Base-by-base conservation (phyloP, 2,113 vertebrate species). In the Xiphias gladius region DNA sequence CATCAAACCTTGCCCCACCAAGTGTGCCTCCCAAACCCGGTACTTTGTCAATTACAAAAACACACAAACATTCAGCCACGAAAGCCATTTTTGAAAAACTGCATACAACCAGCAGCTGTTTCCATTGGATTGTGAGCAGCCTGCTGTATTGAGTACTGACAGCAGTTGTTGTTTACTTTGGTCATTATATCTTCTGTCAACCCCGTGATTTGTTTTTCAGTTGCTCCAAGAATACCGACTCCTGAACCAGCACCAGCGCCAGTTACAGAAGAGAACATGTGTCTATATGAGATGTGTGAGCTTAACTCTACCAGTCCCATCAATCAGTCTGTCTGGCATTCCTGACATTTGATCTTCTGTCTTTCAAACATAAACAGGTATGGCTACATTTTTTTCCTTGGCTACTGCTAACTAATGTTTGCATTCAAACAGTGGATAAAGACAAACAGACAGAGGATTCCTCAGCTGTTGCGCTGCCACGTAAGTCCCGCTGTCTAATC, bases 11-110 rank as follows among this genome's bases (percentile, higher is more conserved):
- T 7, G 3, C 4, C 11, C 41, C 12, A 2, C 81, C 67, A 20
- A 30, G 2, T 30, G 0, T 43, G 11, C 81, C 88, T 14, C 63
- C 76, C 17, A 93, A 83, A 84, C 90, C 84, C 94, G 94, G 95
- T 96, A 89, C 32, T 11, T 1, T 66, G 16, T 28, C 30, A 20
- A 26, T 26, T 7, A 1, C n/a, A n/a, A n/a, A 52, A 2, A 55
- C 61, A 39, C 17, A 57, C 16, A 10, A 13, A 58, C 14, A 30
- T 30, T 5, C 16, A 30, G 24, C 5, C 16, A 46, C 46, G 32
- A 6, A 54, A 12, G 32, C 32, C 32, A 35, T 6, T 35, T 35
- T 35, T 35, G n/a, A 35, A 35, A 35, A 35, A 35, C 32, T 35
- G 32, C 6, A 35, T 35, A 35, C 32, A 4, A 35, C 32, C 32